phyloP scores from a whole-genome alignment of 2,797 vertebrate species.

The Galaxias olidus region DNA sequence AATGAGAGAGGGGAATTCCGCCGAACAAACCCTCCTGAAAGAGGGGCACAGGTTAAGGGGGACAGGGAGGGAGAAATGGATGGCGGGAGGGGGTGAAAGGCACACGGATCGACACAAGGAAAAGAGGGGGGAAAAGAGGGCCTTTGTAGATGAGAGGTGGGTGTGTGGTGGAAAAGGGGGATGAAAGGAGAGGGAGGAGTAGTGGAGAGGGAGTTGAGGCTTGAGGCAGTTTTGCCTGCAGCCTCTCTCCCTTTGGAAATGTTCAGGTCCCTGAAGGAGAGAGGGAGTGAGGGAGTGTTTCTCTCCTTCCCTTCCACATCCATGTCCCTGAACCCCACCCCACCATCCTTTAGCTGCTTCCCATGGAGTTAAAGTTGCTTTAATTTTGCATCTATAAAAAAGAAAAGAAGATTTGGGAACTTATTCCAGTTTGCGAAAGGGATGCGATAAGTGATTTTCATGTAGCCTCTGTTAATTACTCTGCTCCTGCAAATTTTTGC shows the following conservation, averaged over 20 bases:
- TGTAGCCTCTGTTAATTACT: too few relatives aligned
- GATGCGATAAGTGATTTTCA: too few relatives aligned
- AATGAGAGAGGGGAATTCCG: slow-evolving; percentile 53
- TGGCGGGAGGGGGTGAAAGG: slow-evolving; percentile 1
- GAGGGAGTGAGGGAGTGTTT: slow-evolving; percentile 22
- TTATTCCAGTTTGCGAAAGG: too few relatives aligned
- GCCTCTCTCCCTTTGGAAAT: slow-evolving; percentile 11
- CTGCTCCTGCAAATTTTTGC: too few relatives aligned
- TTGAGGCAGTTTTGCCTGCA: slow-evolving; percentile 19
- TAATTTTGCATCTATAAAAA: too few relatives aligned
- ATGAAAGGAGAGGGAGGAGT: slow-evolving; percentile 12
- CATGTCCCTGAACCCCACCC: background rate
- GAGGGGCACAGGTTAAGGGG: slow-evolving; percentile 17
- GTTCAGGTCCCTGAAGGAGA: slow-evolving; percentile 4
- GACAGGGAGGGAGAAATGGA: slow-evolving; percentile 10
- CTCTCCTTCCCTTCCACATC: background rate
- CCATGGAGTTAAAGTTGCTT: too few relatives aligned
- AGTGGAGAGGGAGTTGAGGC: slow-evolving; percentile 32
- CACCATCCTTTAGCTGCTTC: too few relatives aligned
- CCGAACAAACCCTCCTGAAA: slow-evolving; percentile 10
- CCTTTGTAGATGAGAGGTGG: background rate
- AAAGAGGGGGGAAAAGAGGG: background rate
- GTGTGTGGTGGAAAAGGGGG: too few relatives aligned
- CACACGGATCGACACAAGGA: background rate
- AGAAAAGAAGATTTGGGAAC: too few relatives aligned